Percentiles rank a stretch among this genome's conserved stretches.
phyloP scores from a whole-genome alignment of 2,797 vertebrate species.

The Bufotes viridis region DNA sequence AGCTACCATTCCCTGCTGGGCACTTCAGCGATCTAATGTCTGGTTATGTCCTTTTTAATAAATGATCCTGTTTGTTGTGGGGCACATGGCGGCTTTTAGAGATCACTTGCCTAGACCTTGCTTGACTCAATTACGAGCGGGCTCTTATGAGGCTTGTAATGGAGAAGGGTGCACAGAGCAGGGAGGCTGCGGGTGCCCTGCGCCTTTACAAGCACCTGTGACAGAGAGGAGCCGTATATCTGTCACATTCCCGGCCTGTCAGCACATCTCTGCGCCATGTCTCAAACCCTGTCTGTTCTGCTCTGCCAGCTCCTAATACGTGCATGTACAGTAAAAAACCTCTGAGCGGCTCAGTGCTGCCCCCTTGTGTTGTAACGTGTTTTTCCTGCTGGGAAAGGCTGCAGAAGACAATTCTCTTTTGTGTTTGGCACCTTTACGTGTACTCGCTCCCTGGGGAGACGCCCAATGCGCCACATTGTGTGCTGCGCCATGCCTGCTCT shows the following conservation, averaged over 20 bases:
- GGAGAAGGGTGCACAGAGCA: background rate
- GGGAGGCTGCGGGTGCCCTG: background rate
- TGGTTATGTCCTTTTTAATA: slow-evolving; percentile 52
- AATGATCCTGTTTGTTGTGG: slow-evolving; percentile 52
- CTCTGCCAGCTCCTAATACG: background rate
- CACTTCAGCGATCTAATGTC: slow-evolving; percentile 45
- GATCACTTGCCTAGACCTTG: slow-evolving; percentile 20
- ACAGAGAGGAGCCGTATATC: slow-evolving; percentile 4
- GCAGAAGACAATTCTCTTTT: background rate
- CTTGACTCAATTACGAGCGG: slow-evolving; percentile 15
- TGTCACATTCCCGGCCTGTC: slow-evolving; percentile 29
- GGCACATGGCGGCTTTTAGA: background rate
- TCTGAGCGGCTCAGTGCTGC: slow-evolving; percentile 12
- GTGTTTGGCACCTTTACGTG: background rate
- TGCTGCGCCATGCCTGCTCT: background rate
- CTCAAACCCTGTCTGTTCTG: slow-evolving; percentile 7
- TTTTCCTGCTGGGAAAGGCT: background rate
- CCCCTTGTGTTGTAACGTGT: background rate
- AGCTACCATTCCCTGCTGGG: slow-evolving; percentile 47
- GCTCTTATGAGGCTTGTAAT: background rate
- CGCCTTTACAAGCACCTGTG: slow-evolving; percentile 15
- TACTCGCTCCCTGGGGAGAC: background rate
- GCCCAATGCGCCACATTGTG: background rate
- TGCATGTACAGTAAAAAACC: background rate
- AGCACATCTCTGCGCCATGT: slow-evolving; percentile 17